Evolutionary conservation across 2,797 vertebrate species (phyloP).

Genomic region (Sebastes jordani): DNA sequence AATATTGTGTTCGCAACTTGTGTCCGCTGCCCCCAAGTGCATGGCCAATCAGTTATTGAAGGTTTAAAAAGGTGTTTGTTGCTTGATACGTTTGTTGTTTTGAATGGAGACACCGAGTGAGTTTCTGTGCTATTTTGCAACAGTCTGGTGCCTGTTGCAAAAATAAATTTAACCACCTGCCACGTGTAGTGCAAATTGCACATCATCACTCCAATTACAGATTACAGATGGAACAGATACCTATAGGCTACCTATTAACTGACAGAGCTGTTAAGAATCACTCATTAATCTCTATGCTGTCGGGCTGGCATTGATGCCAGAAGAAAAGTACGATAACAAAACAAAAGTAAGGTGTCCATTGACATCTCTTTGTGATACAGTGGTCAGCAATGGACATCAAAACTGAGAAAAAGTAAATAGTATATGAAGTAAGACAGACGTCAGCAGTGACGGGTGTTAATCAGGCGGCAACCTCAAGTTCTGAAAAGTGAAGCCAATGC

Average conservation of each 20-base stretch:
- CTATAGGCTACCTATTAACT: neutral
- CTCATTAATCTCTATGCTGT: neutral
- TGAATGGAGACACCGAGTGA: neutral
- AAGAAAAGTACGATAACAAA: neutral
- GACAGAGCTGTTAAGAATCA: neutral
- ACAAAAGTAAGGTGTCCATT: neutral
- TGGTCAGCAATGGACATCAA: no score
- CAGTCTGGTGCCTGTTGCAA: neutral
- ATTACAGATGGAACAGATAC: neutral
- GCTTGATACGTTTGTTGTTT: neutral
- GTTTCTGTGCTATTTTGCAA: neutral
- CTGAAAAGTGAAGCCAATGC: no score
- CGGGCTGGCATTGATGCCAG: neutral
- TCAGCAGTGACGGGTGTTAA: neutral
- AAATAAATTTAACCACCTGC: neutral
- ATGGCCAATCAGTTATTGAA: neutral
- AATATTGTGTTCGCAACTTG: neutral
- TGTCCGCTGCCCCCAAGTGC: neutral
- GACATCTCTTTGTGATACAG: neutral
- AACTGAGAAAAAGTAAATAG: neutral
- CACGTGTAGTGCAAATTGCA: neutral
- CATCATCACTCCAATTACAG: neutral
- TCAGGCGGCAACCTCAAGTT: fast-evolving
- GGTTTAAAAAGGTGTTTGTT: neutral
- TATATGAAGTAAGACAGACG: neutral